Base-by-base conservation (phyloP, 2,888 invertebrate species). In the Pardosa pseudoannulata region DNA sequence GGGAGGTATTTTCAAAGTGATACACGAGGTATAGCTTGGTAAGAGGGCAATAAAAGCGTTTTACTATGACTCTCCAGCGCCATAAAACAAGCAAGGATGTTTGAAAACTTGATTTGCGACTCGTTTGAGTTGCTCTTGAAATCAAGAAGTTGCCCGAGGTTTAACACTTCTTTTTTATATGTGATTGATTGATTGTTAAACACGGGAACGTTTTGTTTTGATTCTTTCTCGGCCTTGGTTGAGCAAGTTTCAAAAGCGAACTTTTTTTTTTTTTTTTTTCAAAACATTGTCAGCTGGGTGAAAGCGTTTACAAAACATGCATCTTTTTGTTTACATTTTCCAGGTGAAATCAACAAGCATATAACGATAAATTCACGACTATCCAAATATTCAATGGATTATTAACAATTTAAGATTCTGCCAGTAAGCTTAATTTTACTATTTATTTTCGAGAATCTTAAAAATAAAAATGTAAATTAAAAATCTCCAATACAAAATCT, bases 61-160 rank as follows among this genome's bases (percentile, higher is more conserved):
- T 85, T 78, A 85, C 76, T 67, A 39, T 74, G 36, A 78, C 72
- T 78, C 71, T 41, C 32, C 72, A 71, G 71, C 23, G 78, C 78
- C 50, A 85, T 85, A 85, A 85, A 85, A 76, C 50, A 76, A 75
- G 82, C n/a, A 32, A 65, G 41, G 32, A 67, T 76, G 74, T 76
- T 64, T 76, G 27, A 75, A 75, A 75, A 75, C 62, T 68, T 64
- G 76, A 83, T 83, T 76, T 76, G 46, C 19, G 64, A 36, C 31
- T 28, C 29, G 28, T 11, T 76, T 41, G 56, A 64, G 31, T 62
- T 71, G 46, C 56, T 19, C 23, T 56, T 56, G 5, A 23, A 19
- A 56, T 16, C 13, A 46, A 16, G 46, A 3, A 56, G 36, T 23
- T 56, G 23, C 23, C 23, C 6, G 36, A 36, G 36, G 36, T 46